Evolutionary conservation across 2,888 invertebrate species (phyloP).

Genomic region (Galerucella pusilla): DNA sequence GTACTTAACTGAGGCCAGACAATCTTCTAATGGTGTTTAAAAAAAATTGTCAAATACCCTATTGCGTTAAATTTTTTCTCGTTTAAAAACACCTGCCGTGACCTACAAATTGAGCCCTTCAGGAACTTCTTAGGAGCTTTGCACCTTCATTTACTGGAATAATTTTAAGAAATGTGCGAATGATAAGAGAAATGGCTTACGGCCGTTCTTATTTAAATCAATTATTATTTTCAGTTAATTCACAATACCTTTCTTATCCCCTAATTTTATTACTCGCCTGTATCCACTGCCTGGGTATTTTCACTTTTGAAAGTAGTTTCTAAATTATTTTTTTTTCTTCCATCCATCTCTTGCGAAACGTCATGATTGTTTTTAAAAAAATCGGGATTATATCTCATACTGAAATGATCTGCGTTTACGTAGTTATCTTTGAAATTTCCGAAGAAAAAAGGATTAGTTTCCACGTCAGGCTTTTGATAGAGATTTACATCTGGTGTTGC

Average conservation of each 20-base stretch:
- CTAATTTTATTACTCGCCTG: background rate
- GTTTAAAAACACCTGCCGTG: too few species aligned
- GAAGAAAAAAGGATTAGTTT: conserved; percentile 59
- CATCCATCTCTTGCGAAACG: background rate
- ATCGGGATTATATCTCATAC: conserved; percentile 58
- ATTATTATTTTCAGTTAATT: too few species aligned
- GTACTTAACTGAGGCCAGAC: too few species aligned
- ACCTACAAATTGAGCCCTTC: too few species aligned
- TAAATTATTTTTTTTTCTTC: background rate
- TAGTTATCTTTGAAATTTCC: conserved; percentile 56
- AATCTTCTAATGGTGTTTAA: too few species aligned
- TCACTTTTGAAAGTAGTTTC: background rate
- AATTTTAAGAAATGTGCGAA: too few species aligned
- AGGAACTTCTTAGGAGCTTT: too few species aligned
- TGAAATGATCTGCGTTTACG: conserved; percentile 57
- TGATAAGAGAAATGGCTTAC: too few species aligned
- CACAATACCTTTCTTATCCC: background rate
- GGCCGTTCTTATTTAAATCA: too few species aligned
- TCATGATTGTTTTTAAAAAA: conserved; percentile 12
- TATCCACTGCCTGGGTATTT: conserved; percentile 8
- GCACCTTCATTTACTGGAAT: too few species aligned
- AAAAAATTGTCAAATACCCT: too few species aligned
- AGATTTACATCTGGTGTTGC: conserved; percentile 23
- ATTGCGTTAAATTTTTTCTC: too few species aligned
- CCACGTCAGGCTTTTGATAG: conserved; percentile 33